phyloP scores from a whole-genome alignment of 2,113 vertebrate genomes.

The Pycnonotus jocosus region DNA sequence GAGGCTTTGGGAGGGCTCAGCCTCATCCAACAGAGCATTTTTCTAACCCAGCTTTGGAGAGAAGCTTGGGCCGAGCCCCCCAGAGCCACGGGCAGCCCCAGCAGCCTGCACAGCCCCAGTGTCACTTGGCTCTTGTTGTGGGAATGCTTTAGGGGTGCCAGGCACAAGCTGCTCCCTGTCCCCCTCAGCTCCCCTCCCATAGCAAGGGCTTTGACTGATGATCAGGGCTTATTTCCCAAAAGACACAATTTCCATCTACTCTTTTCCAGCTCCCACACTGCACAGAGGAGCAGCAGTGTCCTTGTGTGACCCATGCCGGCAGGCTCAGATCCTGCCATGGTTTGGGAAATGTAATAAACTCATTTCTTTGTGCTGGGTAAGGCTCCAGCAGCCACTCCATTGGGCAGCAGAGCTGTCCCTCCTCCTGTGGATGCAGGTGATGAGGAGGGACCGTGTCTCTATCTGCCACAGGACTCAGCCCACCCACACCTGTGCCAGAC shows the following conservation, averaged over 20 bases:
- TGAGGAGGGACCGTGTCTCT: background rate
- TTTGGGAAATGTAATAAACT: background rate
- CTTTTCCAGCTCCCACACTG: background rate
- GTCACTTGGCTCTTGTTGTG: fast-evolving
- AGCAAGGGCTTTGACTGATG: fast-evolving
- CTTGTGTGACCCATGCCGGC: background rate
- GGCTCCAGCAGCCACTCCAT: background rate
- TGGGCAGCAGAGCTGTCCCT: background rate
- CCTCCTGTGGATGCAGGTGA: background rate
- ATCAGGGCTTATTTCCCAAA: background rate
- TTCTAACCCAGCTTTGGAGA: background rate
- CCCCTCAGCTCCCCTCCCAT: background rate
- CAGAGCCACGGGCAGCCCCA: background rate
- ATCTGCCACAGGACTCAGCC: background rate
- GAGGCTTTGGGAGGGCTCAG: background rate
- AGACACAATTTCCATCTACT: background rate
- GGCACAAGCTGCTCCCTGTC: background rate
- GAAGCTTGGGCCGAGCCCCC: fast-evolving
- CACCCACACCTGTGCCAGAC: background rate
- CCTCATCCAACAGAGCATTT: background rate
- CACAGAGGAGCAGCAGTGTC: background rate
- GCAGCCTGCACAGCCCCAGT: background rate
- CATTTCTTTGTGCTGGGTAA: background rate
- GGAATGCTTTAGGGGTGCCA: background rate
- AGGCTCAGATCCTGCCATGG: background rate